phyloP scores from a whole-genome alignment of 92 coral and sea anemone genomes.

The Epizoanthus scotinus region DNA sequence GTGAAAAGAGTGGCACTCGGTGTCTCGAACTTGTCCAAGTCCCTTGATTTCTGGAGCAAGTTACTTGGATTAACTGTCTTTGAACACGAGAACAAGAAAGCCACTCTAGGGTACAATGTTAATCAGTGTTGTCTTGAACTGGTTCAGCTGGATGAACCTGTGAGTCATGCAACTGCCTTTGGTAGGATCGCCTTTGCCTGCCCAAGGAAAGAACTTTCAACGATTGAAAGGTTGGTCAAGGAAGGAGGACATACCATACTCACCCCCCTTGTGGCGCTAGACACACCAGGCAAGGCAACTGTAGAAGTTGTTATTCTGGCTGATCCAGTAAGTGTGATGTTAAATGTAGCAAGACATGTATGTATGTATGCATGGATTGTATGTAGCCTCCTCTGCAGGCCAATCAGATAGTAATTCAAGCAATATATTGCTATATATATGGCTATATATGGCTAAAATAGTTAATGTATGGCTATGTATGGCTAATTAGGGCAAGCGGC shows the following conservation, averaged over 20 bases:
- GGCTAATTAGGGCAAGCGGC: too few relatives aligned
- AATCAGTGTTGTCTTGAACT: slow-evolving; percentile 87
- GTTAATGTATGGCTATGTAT: too few relatives aligned
- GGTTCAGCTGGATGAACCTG: slow-evolving; percentile 67
- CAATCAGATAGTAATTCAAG: too few relatives aligned
- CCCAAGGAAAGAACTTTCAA: slow-evolving; percentile 76
- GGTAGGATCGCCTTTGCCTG: slow-evolving; percentile 97
- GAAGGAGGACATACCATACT: slow-evolving; percentile 72
- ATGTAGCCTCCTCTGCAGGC: too few relatives aligned
- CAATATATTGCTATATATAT: too few relatives aligned
- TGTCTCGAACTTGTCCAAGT: slow-evolving; percentile 73
- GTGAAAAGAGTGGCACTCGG: slow-evolving; percentile 86
- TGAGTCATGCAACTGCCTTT: slow-evolving; percentile 90
- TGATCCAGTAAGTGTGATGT: slow-evolving; percentile 70
- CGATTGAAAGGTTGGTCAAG: slow-evolving; percentile 66
- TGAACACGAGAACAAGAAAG: slow-evolving; percentile 68
- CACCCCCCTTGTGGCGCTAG: slow-evolving; percentile 83
- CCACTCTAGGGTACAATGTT: slow-evolving; percentile 73
- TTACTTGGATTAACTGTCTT: slow-evolving; percentile 82
- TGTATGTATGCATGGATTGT: not conserved
- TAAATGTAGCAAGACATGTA: not conserved
- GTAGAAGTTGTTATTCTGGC: slow-evolving; percentile 92
- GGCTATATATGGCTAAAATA: too few relatives aligned
- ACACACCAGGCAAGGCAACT: slow-evolving; percentile 96
- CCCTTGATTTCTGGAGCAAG: slow-evolving; percentile 80